Evolutionary conservation across 2,888 invertebrate species (phyloP).

Genomic region (Ceriagrion tenellum): DNA sequence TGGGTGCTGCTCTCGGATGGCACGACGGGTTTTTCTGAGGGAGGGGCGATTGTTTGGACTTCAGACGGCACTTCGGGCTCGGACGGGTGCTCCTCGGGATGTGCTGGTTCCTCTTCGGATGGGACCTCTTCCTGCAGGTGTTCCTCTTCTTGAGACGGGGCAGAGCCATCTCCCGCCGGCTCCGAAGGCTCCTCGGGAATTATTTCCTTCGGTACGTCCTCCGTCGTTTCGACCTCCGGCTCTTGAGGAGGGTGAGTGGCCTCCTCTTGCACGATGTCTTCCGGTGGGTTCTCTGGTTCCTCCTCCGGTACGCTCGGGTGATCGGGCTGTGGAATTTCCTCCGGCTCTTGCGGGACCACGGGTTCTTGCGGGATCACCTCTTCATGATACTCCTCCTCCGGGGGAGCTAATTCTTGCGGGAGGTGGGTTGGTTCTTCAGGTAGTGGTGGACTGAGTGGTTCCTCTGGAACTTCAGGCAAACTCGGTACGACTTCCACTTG

Average conservation of each 20-base stretch:
- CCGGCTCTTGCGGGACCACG: neutral
- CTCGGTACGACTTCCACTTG: neutral
- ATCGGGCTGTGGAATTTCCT: neutral
- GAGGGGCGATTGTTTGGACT: neutral
- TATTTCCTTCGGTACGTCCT: neutral
- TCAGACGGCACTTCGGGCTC: neutral
- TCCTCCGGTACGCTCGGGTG: neutral
- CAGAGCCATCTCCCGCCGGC: neutral
- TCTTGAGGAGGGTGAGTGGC: neutral
- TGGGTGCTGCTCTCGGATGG: neutral
- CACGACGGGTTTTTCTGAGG: neutral
- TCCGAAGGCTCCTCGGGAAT: neutral
- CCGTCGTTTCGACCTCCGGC: neutral
- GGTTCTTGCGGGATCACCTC: neutral
- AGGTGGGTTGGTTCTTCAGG: neutral
- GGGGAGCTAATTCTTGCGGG: neutral
- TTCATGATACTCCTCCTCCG: neutral
- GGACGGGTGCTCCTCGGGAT: constrained; percentile 1
- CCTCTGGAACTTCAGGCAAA: neutral
- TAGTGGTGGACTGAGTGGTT: neutral
- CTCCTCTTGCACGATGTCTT: neutral
- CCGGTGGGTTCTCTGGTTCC: neutral
- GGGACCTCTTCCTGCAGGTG: constrained; percentile 21
- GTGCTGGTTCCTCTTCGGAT: neutral
- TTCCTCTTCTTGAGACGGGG: neutral